Percentiles rank a stretch among this genome's conserved stretches.
phyloP scores from a whole-genome alignment of 2,797 vertebrate species.

The Triplophysa bombifrons region DNA sequence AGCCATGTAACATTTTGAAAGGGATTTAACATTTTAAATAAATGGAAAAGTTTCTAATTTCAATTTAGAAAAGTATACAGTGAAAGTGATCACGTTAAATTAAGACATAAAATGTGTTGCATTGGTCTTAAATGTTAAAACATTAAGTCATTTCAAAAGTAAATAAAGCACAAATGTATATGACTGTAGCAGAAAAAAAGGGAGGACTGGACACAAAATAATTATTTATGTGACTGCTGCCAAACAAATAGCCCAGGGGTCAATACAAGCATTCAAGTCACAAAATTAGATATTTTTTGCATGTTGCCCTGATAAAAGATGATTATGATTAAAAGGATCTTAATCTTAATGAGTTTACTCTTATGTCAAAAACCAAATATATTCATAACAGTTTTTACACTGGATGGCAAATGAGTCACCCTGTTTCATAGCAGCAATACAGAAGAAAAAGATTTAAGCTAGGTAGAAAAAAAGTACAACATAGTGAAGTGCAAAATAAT shows the following conservation, averaged over 20 bases:
- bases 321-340: not conserved
- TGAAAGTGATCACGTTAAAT: too few species aligned
- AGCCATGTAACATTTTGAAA: not conserved
- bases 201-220: not conserved
- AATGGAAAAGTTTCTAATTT: not conserved
- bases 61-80: not conserved
- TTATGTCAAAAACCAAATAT: not conserved
- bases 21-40: not conserved
- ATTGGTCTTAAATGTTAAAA: not conserved
- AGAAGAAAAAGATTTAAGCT: not conserved
- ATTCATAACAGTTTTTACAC: conserved; percentile 13
- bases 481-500: not conserved
- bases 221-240: not conserved
- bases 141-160: not conserved
- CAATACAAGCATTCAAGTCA: conserved; percentile 7
- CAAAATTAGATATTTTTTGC: not conserved
- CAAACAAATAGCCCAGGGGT: not conserved
- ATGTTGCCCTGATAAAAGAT: conserved; percentile 6
- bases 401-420: conserved; percentile 28
- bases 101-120: conserved; percentile 7
- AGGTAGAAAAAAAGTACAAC: conserved; percentile 3
- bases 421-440: conserved; percentile 52
- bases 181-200: not conserved
- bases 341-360: not conserved
- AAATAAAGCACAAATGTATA: not conserved